Evolutionary conservation across 2,113 vertebrate genomes (phyloP).

Genomic region (Ptyas mucosa): DNA sequence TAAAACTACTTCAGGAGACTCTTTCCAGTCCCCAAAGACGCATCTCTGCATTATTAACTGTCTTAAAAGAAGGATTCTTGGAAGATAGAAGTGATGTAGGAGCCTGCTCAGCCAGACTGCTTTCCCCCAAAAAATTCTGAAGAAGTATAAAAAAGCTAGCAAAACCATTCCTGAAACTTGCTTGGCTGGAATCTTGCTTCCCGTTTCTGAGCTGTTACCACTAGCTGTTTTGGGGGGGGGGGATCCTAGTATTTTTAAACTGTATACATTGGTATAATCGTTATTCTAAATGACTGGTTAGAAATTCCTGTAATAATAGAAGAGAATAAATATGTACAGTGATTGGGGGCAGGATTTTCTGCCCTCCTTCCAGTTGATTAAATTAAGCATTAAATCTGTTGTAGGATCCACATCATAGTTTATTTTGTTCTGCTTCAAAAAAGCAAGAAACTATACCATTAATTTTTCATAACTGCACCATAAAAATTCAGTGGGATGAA

Average conservation of each 20-base stretch:
- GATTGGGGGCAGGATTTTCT: not conserved
- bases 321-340: not conserved
- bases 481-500: not conserved
- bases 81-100: not conserved
- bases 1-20: not conserved
- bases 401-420: not conserved
- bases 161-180: not conserved
- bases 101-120: not conserved
- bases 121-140: not conserved
- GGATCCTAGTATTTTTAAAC: not conserved
- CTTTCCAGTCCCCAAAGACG: not conserved
- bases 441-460: not conserved
- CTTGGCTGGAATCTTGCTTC: not conserved
- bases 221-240: not conserved
- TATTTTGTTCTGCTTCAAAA: not conserved
- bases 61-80: not conserved
- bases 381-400: not conserved
- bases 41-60: not conserved
- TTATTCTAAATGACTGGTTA: not conserved
- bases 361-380: not conserved
- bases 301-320: not conserved
- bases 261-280: not conserved
- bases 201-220: not conserved
- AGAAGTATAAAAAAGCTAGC: not conserved
- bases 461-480: not conserved